phyloP scores from a whole-genome alignment of 2,797 vertebrate genomes.

The Gastrophryne carolinensis region DNA sequence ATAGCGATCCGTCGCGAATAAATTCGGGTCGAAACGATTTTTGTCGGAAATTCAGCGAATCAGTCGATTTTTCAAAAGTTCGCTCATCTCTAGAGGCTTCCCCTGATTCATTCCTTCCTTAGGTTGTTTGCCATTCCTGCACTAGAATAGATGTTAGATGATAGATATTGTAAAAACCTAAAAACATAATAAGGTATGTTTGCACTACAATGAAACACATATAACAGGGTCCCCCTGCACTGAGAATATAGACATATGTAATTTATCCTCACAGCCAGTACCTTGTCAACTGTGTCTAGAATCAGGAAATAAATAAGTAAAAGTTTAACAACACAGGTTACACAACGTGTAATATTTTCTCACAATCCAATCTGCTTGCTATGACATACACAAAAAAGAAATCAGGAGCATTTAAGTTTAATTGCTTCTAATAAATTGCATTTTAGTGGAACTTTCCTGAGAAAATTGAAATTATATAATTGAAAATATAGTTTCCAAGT shows the following conservation, averaged over 20 bases:
- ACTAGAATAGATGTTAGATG: too few species aligned
- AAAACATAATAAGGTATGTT: too few species aligned
- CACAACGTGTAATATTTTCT: not conserved
- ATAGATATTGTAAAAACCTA: too few species aligned
- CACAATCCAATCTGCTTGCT: not conserved
- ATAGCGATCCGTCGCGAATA: too few species aligned
- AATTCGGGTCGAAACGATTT: too few species aligned
- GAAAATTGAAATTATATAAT: not conserved
- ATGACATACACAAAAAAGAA: not conserved
- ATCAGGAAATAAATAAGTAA: slow-evolving; percentile 54
- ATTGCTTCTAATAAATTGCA: not conserved
- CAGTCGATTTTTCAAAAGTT: too few species aligned
- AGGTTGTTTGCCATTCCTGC: too few species aligned
- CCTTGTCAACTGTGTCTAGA: slow-evolving; percentile 52
- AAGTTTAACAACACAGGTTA: slow-evolving; percentile 61
- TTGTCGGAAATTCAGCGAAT: too few species aligned
- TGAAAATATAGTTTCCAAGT: not conserved
- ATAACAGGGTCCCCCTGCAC: too few species aligned
- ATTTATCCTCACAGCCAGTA: not conserved
- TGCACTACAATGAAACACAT: too few species aligned
- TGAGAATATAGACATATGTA: not conserved
- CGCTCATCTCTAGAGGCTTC: too few species aligned
- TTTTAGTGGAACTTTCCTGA: not conserved
- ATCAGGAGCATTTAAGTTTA: not conserved
- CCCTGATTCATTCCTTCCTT: too few species aligned